phyloP scores from a whole-genome alignment of 37 sponge, comb jelly and placozoan species.

The Petrosia ficiformis region DNA sequence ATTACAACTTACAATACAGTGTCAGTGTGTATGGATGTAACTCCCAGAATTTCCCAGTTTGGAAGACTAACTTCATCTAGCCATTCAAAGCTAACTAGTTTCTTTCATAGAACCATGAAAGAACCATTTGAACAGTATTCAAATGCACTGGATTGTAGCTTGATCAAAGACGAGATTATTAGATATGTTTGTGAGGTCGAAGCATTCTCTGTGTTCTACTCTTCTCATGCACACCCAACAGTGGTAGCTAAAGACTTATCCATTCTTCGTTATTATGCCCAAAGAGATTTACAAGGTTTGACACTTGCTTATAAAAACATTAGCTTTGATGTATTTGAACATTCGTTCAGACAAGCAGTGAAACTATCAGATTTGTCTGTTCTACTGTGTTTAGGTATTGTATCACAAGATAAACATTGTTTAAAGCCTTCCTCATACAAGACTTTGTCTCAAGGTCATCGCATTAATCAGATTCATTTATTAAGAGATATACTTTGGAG shows the following conservation, averaged over 20 bases:
- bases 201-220: conserved; percentile 38
- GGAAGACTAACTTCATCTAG: too few species aligned
- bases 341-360: conserved; percentile 9
- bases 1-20: too few species aligned
- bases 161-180: too few species aligned
- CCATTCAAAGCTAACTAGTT: too few species aligned
- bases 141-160: not conserved
- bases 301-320: conserved; percentile 53
- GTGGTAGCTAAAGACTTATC: conserved; percentile 76
- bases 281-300: conserved; percentile 87
- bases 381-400: conserved; percentile 75
- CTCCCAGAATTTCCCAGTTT: too few species aligned
- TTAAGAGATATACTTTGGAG: conserved; percentile 77
- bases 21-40: too few species aligned
- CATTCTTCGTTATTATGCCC: conserved; percentile 68
- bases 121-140: too few species aligned
- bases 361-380: conserved; percentile 41
- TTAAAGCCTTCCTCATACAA: conserved; percentile 32
- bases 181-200: conserved; percentile 25
- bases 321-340: conserved; percentile 65
- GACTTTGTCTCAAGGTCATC: conserved; percentile 42
- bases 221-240: conserved; percentile 27
- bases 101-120: too few species aligned
- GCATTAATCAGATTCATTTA: conserved; percentile 70
- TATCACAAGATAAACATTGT: conserved; percentile 68